Evolutionary conservation across 2,113 vertebrate genomes (phyloP).

Genomic region (Stictonetta naevosa): DNA sequence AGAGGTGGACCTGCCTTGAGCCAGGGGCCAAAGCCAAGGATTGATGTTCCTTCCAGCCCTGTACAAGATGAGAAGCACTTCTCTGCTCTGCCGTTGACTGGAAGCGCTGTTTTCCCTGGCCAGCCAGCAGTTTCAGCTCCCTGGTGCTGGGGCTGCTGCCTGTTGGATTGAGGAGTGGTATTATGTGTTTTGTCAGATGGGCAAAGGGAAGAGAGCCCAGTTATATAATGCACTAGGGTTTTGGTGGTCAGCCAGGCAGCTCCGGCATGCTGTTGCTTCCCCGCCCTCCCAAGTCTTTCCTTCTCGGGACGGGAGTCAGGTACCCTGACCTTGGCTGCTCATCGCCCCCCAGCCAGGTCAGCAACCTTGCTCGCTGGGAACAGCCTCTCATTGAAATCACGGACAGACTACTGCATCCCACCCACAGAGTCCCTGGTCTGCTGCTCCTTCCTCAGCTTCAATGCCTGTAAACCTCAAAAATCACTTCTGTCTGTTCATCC

Average conservation of each 20-base stretch:
- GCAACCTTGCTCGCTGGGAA: neutral
- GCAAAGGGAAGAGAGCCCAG: slow-evolving; percentile 36
- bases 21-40: neutral
- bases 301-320: neutral
- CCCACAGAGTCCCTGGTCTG: neutral
- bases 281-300: neutral
- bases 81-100: neutral
- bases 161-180: slow-evolving; percentile 14
- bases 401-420: neutral
- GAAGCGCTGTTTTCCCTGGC: neutral
- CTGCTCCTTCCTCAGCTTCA: neutral
- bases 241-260: slow-evolving; percentile 21
- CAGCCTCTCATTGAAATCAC: neutral
- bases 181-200: slow-evolving; percentile 38
- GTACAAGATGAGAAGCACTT: neutral
- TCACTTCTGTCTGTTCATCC: neutral
- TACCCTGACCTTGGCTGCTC: neutral
- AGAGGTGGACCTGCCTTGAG: neutral
- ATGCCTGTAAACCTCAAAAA: neutral
- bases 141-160: neutral
- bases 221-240: slow-evolving; percentile 2
- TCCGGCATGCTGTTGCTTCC: neutral
- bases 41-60: neutral
- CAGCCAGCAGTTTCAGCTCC: neutral
- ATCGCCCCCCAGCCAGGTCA: neutral